Conservation (phyloP, 2,113 vertebrate genomes). For the Gymnogyps californianus region DNA sequence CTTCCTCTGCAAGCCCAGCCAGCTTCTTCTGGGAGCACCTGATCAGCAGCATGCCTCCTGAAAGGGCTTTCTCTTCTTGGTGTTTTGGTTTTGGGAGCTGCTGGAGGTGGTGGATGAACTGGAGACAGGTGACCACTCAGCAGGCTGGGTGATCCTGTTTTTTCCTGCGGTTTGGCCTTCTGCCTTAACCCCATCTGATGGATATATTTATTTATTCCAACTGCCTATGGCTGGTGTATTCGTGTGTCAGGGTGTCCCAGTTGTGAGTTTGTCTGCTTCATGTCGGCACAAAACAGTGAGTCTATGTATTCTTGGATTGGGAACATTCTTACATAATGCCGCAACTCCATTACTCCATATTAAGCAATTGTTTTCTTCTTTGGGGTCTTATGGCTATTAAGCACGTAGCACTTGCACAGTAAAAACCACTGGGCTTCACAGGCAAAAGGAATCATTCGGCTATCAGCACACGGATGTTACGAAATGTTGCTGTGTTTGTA, state of each 20-base stretch:
- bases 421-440: neutral
- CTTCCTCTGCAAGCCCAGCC: neutral
- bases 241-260: neutral
- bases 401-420: neutral
- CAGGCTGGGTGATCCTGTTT: neutral
- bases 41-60: neutral
- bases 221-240: neutral
- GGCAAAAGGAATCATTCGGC: neutral
- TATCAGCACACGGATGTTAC: neutral
- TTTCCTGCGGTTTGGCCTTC: slow-evolving; percentile 2
- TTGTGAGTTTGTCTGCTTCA: neutral
- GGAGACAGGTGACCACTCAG: neutral
- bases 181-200: neutral
- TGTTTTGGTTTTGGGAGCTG: neutral
- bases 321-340: neutral
- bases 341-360: neutral
- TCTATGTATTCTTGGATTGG: neutral
- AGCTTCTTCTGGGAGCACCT: neutral
- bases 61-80: neutral
- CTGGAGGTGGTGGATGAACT: neutral
- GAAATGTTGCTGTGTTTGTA: neutral
- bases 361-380: neutral
- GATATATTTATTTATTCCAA: slow-evolving; percentile 2
- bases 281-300: neutral
- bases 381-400: neutral